These are phyloP conservation scores for Trachops cirrhosus DNA, from an alignment of 2,797 vertebrate genomes.

Conservation along the genomic window DNA sequence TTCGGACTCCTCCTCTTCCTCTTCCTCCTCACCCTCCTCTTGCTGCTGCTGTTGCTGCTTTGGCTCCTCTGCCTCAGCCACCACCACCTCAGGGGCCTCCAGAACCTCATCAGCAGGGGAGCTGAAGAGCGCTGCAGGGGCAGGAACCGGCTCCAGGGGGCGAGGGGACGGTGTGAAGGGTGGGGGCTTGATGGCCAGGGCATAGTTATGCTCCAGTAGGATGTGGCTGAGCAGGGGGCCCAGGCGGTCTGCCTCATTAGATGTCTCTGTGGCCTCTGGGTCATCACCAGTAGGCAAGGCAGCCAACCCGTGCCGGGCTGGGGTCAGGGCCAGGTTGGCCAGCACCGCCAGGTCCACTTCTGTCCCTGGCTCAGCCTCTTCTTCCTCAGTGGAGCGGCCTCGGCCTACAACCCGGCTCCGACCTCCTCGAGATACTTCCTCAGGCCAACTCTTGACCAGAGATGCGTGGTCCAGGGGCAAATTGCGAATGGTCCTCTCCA, in stretches of 20 bases:
- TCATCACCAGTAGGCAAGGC: slow-evolving; percentile 77
- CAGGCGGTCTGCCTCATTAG: slow-evolving; percentile 89
- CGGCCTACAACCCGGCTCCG: slow-evolving; percentile 68
- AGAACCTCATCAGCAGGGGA: slow-evolving; percentile 85
- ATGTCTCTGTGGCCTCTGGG: slow-evolving; percentile 90
- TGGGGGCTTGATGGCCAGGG: slow-evolving; percentile 81
- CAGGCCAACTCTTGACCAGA: slow-evolving; percentile 89
- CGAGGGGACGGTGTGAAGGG: slow-evolving; percentile 73
- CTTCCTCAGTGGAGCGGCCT: slow-evolving; percentile 67
- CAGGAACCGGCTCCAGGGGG: slow-evolving; percentile 59
- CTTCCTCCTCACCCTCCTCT: slow-evolving; percentile 84
- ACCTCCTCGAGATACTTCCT: slow-evolving; percentile 79
- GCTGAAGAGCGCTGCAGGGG: slow-evolving; percentile 71
- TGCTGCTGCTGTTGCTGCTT: slow-evolving; percentile 58
- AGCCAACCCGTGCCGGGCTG: slow-evolving; percentile 41
- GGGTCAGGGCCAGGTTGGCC: slow-evolving; percentile 86
- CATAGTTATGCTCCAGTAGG: slow-evolving; percentile 93
- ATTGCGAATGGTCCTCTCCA: slow-evolving; percentile 92
- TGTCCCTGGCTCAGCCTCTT: slow-evolving; percentile 60
- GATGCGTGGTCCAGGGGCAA: slow-evolving; percentile 93
- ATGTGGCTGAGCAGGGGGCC: slow-evolving; percentile 80
- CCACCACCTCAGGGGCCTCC: slow-evolving; percentile 93
- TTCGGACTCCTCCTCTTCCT: slow-evolving; percentile 83
- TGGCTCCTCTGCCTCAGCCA: slow-evolving; percentile 83
- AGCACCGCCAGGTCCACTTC: slow-evolving; percentile 87